A percentile compares a stretch with the other conserved stretches of the same genome.
phyloP scores from a whole-genome alignment of 2,888 invertebrate genomes.

The Drosophila siamana region DNA sequence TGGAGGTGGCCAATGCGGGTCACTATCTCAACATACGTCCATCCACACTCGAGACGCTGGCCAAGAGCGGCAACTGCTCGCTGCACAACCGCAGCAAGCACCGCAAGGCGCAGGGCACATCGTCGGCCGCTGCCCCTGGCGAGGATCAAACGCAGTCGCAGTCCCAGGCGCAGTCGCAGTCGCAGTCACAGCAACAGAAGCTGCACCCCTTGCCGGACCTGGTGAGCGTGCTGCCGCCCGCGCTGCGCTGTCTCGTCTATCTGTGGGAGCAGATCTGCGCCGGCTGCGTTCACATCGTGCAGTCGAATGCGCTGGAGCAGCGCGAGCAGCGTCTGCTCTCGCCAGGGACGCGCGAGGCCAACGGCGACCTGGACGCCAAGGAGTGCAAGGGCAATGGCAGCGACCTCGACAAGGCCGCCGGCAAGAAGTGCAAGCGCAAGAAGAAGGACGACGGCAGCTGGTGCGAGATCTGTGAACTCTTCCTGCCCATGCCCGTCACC shows the following conservation, averaged over 20 bases:
- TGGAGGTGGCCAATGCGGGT: conserved; percentile 91
- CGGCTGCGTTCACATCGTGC: conserved; percentile 88
- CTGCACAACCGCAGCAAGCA: conserved; percentile 90
- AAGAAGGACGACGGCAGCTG: conserved; percentile 85
- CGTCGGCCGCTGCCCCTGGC: conserved; percentile 3
- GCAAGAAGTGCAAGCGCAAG: conserved; percentile 82
- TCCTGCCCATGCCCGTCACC: conserved; percentile 91
- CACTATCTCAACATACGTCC: conserved; percentile 92
- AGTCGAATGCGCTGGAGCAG: conserved; percentile 83
- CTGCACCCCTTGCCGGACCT: conserved; percentile 85
- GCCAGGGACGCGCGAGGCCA: conserved; percentile 61
- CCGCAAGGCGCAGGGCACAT: conserved; percentile 83
- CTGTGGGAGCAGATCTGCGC: conserved; percentile 95
- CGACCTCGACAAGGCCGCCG: conserved; percentile 79
- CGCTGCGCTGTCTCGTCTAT: conserved; percentile 93
- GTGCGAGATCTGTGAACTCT: conserved; percentile 95
- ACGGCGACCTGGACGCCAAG: conserved; percentile 61
- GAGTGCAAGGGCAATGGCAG: conserved; percentile 52
- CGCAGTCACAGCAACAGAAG: conserved; percentile 75
- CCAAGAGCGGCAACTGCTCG: conserved; percentile 92
- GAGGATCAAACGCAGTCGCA: conserved; percentile 35
- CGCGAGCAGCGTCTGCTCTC: conserved; percentile 76
- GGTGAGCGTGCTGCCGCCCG: conserved; percentile 93
- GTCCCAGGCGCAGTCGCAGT: background rate
- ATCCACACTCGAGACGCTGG: conserved; percentile 91